phyloP scores from a whole-genome alignment of 2,797 vertebrate species.

The Potorous gilbertii region DNA sequence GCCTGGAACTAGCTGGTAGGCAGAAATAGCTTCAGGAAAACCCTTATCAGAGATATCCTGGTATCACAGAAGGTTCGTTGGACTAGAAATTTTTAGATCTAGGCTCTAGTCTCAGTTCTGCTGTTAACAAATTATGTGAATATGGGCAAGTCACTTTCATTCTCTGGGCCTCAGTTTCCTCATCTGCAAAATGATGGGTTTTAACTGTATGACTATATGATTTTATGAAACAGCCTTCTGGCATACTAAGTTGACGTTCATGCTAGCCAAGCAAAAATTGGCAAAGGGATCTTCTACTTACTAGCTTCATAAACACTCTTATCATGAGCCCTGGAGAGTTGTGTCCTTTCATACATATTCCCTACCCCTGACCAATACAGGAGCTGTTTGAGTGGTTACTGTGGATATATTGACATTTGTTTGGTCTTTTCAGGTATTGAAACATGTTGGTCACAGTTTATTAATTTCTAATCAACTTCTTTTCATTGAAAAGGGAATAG shows the following conservation, averaged over 20 bases:
- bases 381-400: background rate
- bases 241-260: background rate
- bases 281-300: background rate
- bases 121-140: background rate
- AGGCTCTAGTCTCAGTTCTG: background rate
- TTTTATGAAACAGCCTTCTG: background rate
- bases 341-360: background rate
- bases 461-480: background rate
- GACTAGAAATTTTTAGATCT: background rate
- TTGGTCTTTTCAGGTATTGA: background rate
- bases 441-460: background rate
- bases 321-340: background rate
- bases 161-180: conserved; percentile 19
- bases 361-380: background rate
- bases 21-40: background rate
- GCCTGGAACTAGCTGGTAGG: background rate
- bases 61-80: background rate
- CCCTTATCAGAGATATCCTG: background rate
- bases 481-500: background rate
- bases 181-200: conserved; percentile 1
- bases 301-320: background rate
- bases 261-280: background rate
- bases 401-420: background rate
- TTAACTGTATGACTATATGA: background rate
- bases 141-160: background rate